Base-by-base conservation (phyloP, 2,797 vertebrate species). In the Moxostoma hubbsi region DNA sequence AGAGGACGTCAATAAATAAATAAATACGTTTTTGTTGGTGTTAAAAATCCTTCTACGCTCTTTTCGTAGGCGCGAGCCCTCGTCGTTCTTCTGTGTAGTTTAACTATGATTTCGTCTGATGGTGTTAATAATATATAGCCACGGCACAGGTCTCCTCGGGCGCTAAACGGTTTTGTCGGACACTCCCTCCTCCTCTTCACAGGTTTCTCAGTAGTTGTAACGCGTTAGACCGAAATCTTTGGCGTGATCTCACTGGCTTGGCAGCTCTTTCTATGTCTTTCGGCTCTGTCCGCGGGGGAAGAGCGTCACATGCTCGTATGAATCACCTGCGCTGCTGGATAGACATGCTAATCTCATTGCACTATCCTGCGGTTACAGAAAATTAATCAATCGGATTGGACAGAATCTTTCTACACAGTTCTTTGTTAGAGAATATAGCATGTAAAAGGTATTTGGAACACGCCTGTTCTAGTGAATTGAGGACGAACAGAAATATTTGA, bases 171-270 rank as follows among this genome's bases (percentile, higher is more conserved):
- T 79, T 58, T 36, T 62, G 12, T n/a, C 49, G n/a, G 53, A n/a
- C 11, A 46, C 80, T 51, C 57, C 55, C 53, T 55, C 15, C 77
- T 45, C 75, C 74, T 59, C 62, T 46, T 12, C 51, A 4, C 50
- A 15, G 11, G 59, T 51, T 63, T 77, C 68, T 63, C 43, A 12
- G 73, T 71, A 65, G 49, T 74, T 75, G 13, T 24, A 36, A 50
- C 18, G 10, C 46, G 67, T 77, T 73, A 61, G 47, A 45, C 15
- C 12, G 54, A 75, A 62, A 73, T 50, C 65, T 51, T 49, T 65
- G 54, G 54, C 45, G 81, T 86, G 78, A 86, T 49, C 53, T 82
- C 85, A 86, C 18, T 46, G 2, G 16, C 15, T 45, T 64, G 66
- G 74, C 50, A 83, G 59, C 68, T 72, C 55, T 69, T 36, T 36